Conservation (phyloP, 2,888 invertebrate genomes). For the Dryadula phaetusa region DNA sequence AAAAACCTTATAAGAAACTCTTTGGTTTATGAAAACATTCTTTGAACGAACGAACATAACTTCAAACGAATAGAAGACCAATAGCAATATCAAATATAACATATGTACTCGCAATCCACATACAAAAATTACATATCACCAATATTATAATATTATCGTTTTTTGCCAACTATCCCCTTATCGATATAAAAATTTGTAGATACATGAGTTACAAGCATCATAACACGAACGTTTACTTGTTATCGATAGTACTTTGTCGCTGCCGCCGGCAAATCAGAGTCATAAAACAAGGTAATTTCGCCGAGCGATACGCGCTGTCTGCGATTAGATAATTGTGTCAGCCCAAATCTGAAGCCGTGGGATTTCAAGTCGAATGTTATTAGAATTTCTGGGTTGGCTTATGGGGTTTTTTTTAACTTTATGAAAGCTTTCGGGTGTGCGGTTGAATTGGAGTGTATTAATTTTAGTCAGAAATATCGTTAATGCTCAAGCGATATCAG, state of each 20-base stretch:
- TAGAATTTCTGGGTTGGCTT: constrained; percentile 59
- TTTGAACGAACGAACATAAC: no score
- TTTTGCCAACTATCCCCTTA: constrained; percentile 65
- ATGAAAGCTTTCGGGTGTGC: constrained; percentile 28
- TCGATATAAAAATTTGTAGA: constrained; percentile 79
- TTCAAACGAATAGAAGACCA: no score
- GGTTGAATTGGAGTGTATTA: neutral
- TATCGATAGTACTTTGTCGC: constrained; percentile 71
- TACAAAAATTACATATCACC: neutral
- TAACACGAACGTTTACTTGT: constrained; percentile 72
- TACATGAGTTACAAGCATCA: constrained; percentile 83
- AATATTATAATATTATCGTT: constrained; percentile 30
- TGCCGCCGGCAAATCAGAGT: constrained; percentile 81
- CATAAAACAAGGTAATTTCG: constrained; percentile 83
- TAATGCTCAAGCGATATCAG: no score
- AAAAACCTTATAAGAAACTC: no score
- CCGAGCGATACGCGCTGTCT: constrained; percentile 69
- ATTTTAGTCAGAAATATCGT: no score
- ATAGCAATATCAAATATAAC: no score
- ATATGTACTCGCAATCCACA: no score
- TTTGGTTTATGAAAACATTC: no score
- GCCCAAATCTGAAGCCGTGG: constrained; percentile 80
- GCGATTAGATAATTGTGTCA: constrained; percentile 74
- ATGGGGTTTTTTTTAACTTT: constrained; percentile 44
- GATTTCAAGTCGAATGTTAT: constrained; percentile 72